Evolutionary conservation across 2,888 invertebrate species (phyloP).

Genomic region (Xanthorhoe spadicearia): DNA sequence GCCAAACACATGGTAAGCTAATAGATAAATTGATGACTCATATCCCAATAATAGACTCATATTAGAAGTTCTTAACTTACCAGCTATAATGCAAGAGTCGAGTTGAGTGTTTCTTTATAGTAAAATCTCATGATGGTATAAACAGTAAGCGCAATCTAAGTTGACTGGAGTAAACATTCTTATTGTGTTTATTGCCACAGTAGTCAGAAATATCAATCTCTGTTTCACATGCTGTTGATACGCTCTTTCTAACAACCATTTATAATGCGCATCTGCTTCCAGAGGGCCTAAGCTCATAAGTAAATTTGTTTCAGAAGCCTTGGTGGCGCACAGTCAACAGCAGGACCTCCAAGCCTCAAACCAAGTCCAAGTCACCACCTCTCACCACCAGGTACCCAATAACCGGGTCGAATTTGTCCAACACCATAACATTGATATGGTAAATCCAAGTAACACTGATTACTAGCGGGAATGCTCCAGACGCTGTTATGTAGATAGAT

Average conservation of each 20-base stretch:
- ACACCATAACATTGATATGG: slow-evolving; percentile 85
- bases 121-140: no score
- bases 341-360: slow-evolving; percentile 65
- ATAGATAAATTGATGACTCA: slow-evolving; percentile 21
- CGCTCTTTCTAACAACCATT: no score
- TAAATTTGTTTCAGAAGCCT: slow-evolving; percentile 59
- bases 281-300: not conserved
- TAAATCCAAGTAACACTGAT: slow-evolving; percentile 77
- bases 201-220: no score
- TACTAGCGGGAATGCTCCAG: slow-evolving; percentile 74
- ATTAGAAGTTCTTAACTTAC: no score
- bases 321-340: slow-evolving; percentile 80
- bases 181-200: no score
- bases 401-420: slow-evolving; percentile 83
- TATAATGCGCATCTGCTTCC: no score
- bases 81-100: no score
- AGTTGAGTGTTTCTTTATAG: no score
- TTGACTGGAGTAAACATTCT: no score
- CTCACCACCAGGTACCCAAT: slow-evolving; percentile 83
- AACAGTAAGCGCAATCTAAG: no score
- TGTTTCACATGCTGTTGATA: no score
- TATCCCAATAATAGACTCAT: slow-evolving; percentile 3
- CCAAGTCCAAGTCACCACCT: slow-evolving; percentile 72
- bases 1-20: slow-evolving; percentile 73
- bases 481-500: slow-evolving; percentile 49